Percentiles rank a stretch among this genome's conserved stretches.
Evolutionary conservation across 2,888 invertebrate species (phyloP).

Genomic region (Caenorhabditis zanzibari): DNA sequence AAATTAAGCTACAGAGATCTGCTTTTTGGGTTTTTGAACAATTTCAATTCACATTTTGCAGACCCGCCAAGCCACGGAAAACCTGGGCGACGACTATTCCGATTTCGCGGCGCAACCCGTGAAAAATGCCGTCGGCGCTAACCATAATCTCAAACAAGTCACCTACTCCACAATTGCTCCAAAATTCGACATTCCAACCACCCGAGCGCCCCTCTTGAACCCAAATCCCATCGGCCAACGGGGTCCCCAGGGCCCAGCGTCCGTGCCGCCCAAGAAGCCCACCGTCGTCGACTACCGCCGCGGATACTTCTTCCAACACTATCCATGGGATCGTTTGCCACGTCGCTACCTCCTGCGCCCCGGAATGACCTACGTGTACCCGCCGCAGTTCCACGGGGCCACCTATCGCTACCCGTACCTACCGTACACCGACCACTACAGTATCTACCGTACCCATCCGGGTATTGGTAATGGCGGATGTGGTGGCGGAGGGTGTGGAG

Average conservation of each 20-base stretch:
- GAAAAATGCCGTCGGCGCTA: constrained; percentile 63
- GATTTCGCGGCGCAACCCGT: constrained; percentile 54
- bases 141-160: constrained; percentile 64
- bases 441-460: constrained; percentile 69
- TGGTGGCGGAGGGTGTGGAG: constrained; percentile 57
- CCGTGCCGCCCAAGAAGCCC: constrained; percentile 29
- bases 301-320: constrained; percentile 73
- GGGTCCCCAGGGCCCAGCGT: neutral
- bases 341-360: constrained; percentile 70
- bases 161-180: constrained; percentile 68
- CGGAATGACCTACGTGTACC: constrained; percentile 71
- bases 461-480: constrained; percentile 68
- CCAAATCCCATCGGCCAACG: constrained; percentile 35
- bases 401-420: constrained; percentile 62
- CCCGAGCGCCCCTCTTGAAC: constrained; percentile 41
- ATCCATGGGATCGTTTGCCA: constrained; percentile 72
- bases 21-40: neutral
- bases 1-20: no score
- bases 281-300: constrained; percentile 44
- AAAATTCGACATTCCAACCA: constrained; percentile 65
- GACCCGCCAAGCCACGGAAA: constrained; percentile 23
- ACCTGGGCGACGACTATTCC: constrained; percentile 52
- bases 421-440: constrained; percentile 68
- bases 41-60: neutral
- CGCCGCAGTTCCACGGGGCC: constrained; percentile 59